Conservation (phyloP, 2,888 invertebrate genomes). For the Eretmocerus hayati region DNA sequence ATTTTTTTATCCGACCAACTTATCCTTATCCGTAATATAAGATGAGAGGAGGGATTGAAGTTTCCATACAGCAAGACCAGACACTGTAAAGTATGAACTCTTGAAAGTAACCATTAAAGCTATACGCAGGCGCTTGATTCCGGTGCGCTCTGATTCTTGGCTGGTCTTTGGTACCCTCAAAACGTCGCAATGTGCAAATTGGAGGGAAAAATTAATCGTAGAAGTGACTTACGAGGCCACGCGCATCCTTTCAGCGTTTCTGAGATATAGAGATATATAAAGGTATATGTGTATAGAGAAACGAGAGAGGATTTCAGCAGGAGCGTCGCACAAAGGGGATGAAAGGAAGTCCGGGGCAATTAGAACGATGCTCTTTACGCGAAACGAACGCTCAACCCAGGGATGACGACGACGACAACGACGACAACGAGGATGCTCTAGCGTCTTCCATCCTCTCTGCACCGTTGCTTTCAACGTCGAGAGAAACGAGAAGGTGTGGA, state of each 20-base stretch:
- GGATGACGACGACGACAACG: not conserved
- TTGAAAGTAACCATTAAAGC: no score
- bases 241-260: not conserved
- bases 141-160: no score
- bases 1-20: no score
- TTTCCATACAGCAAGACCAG: no score
- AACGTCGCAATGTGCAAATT: no score
- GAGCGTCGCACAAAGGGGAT: constrained; percentile 46
- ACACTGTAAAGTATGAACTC: no score
- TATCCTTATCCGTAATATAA: no score
- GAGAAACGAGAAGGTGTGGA: constrained; percentile 7
- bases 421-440: not conserved
- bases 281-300: constrained; percentile 22
- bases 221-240: constrained; percentile 45
- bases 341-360: constrained; percentile 49
- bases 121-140: no score
- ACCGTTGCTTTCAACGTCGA: not conserved
- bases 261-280: no score
- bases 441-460: not conserved
- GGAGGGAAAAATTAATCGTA: constrained; percentile 49
- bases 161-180: no score
- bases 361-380: constrained; percentile 46
- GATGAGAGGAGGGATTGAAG: no score
- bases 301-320: constrained; percentile 25
- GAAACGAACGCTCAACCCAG: no score